Evolutionary conservation across 2,113 vertebrate genomes (phyloP).

Genomic region (Vulpes ferrilata): DNA sequence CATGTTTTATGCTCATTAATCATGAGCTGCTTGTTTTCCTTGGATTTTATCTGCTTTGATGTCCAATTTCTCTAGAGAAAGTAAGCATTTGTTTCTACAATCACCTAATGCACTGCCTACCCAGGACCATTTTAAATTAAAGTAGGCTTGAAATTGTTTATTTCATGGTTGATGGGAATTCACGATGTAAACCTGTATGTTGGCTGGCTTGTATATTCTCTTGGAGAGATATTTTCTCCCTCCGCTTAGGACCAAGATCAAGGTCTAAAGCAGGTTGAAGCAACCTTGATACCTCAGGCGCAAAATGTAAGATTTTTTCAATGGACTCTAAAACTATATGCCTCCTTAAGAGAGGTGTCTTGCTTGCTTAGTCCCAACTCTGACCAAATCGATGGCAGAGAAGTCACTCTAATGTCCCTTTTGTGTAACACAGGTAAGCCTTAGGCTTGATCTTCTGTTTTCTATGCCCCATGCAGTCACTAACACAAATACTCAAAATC

Average conservation of each 20-base stretch:
- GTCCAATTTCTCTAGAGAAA: not conserved
- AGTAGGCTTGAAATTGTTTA: not conserved
- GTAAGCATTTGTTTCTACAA: not conserved
- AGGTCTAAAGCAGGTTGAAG: not conserved
- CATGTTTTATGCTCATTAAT: not conserved
- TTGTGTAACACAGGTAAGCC: not conserved
- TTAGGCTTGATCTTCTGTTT: not conserved
- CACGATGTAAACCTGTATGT: not conserved
- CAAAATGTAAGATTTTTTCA: not conserved
- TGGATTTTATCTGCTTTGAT: not conserved
- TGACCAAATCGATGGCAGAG: not conserved
- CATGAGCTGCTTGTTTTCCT: not conserved
- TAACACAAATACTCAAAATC: not conserved
- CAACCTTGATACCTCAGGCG: not conserved
- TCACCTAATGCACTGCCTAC: not conserved
- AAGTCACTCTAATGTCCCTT: not conserved
- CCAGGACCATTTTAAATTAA: not conserved
- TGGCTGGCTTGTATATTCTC: not conserved
- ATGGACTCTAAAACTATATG: not conserved
- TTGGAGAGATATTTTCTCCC: not conserved
- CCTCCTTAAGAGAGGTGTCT: not conserved
- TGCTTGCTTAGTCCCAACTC: not conserved
- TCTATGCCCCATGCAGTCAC: not conserved
- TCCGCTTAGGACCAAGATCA: not conserved
- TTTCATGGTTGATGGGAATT: not conserved